Evolutionary conservation across 1,140 invertebrate species (phyloP).

Genomic region (Plectus sambesii): DNA sequence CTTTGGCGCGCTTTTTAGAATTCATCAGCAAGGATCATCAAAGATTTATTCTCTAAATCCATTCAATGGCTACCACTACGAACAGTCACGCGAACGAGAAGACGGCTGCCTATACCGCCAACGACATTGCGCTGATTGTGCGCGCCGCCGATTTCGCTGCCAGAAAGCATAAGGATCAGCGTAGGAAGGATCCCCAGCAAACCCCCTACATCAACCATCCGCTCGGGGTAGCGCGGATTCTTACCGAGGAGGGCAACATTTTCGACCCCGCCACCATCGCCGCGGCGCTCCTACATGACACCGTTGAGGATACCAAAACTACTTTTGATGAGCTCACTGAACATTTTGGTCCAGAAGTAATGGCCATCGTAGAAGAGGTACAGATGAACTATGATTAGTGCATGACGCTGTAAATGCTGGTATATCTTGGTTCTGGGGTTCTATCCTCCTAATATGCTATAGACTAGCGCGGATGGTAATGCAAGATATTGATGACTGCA

Average conservation of each 20-base stretch:
- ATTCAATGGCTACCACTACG: no score
- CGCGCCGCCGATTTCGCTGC: conserved; percentile 62
- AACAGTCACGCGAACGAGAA: no score
- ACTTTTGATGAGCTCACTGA: conserved; percentile 62
- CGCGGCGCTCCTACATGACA: conserved; percentile 73
- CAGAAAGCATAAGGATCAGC: conserved; percentile 60
- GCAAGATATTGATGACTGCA: no score
- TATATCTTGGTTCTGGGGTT: background rate
- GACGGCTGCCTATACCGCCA: no score
- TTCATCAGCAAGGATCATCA: no score
- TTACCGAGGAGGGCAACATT: conserved; percentile 59
- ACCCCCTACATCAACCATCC: conserved; percentile 78
- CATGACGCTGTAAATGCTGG: background rate
- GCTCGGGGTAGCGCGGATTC: conserved; percentile 66
- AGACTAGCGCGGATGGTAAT: no score
- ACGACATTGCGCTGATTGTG: conserved; percentile 33
- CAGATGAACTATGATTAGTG: background rate
- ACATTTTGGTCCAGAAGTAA: conserved; percentile 59
- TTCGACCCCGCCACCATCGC: conserved; percentile 58
- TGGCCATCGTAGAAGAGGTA: conserved; percentile 46
- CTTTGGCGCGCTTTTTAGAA: no score
- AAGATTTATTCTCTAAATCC: no score
- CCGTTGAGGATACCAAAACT: conserved; percentile 76
- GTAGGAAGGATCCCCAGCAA: conserved; percentile 56
- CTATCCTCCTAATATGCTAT: no score